These are phyloP conservation scores for Sylvilagus floridanus DNA, from an alignment of 2,797 vertebrate species.

Conservation along the genomic window DNA sequence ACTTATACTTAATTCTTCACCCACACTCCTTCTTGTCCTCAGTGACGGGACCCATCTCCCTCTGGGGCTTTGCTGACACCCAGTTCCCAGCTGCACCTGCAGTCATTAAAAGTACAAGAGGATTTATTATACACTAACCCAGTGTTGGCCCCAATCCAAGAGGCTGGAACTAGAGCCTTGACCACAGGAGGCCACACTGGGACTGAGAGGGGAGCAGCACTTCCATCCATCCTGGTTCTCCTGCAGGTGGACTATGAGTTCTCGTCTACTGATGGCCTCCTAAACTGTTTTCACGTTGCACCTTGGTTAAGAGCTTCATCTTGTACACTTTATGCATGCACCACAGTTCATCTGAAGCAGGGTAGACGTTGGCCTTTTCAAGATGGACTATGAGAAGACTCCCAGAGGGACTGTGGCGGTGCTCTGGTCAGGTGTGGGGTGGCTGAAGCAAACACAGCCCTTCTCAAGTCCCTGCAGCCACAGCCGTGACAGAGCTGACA, in stretches of 20 bases:
- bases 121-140: neutral
- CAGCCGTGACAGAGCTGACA: accelerated
- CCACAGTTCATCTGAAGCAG: neutral
- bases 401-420: neutral
- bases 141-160: neutral
- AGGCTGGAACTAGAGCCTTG: neutral
- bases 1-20: neutral
- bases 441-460: neutral
- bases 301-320: neutral
- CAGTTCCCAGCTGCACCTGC: neutral
- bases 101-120: neutral
- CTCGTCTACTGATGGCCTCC: no score
- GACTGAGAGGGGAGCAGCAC: neutral
- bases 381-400: neutral
- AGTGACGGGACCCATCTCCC: neutral
- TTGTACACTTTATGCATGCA: neutral
- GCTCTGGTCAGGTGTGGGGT: neutral
- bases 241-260: neutral
- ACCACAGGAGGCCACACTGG: accelerated
- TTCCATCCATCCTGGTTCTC: neutral
- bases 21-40: neutral
- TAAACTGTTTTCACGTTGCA: neutral
- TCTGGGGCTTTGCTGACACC: neutral
- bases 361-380: neutral
- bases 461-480: no score